Conservation (phyloP, 64 coral and sea anemone species). For the Porites lutea region DNA sequence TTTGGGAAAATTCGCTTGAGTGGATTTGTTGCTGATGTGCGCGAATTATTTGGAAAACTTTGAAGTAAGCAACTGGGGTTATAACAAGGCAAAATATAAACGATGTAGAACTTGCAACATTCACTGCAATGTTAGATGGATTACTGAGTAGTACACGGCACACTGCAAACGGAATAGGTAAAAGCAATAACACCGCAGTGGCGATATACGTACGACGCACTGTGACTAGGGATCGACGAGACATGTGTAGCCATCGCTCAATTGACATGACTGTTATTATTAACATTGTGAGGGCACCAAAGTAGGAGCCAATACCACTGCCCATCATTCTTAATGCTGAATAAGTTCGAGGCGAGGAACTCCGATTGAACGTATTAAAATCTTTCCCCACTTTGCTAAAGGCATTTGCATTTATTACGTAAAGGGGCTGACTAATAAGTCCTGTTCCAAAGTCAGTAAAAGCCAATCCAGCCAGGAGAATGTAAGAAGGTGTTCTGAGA, state of each 20-base stretch:
- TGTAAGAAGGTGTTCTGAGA: constrained; percentile 12
- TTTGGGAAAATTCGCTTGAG: neutral
- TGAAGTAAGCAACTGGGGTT: neutral
- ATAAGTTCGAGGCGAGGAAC: neutral
- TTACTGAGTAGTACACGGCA: no score
- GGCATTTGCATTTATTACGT: neutral
- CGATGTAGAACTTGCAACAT: neutral
- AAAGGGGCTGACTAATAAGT: neutral
- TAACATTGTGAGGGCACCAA: neutral
- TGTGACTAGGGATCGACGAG: neutral
- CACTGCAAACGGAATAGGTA: neutral
- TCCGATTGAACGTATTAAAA: no score
- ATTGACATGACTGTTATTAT: neutral
- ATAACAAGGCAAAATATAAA: neutral
- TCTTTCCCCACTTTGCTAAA: no score
- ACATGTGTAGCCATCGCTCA: neutral
- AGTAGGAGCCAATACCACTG: neutral
- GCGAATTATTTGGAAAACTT: neutral
- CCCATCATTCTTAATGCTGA: neutral
- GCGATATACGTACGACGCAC: neutral
- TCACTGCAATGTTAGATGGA: neutral
- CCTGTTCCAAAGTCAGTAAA: neutral
- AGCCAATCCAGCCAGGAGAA: neutral
- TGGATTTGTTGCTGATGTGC: neutral
- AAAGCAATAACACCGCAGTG: neutral